Conservation (phyloP, 1,140 invertebrate genomes). For the Drosophila ananassae region DNA sequence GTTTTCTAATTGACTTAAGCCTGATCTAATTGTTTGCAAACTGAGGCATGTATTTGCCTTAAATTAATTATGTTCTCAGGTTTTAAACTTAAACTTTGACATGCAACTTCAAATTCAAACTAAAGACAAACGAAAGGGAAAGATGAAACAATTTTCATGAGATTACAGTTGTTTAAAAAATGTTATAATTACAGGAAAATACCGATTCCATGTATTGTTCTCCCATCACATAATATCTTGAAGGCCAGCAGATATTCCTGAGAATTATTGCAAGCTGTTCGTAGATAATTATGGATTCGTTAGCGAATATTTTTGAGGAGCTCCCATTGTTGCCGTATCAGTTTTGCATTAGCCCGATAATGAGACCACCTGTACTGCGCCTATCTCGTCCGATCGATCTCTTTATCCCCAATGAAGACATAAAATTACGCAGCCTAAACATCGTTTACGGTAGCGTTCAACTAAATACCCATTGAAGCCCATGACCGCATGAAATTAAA, state of each 20-base stretch:
- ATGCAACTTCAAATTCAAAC: too few species aligned
- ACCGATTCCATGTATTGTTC: not conserved
- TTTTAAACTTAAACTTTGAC: not conserved
- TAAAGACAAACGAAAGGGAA: not conserved
- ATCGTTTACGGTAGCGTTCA: slow-evolving; percentile 62
- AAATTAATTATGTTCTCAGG: slow-evolving; percentile 1
- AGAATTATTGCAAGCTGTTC: not conserved
- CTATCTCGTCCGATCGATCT: slow-evolving; percentile 42
- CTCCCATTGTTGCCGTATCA: not conserved
- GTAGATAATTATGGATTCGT: not conserved
- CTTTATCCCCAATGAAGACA: slow-evolving; percentile 43
- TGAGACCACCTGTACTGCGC: slow-evolving; percentile 57
- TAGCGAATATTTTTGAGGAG: slow-evolving; percentile 3
- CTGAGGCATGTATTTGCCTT: slow-evolving; percentile 14
- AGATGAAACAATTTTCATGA: not conserved
- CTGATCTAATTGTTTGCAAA: slow-evolving; percentile 31
- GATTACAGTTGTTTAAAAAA: not conserved
- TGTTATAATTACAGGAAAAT: too few species aligned
- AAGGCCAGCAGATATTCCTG: not conserved
- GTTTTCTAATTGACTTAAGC: slow-evolving; percentile 36
- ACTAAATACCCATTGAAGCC: slow-evolving; percentile 32
- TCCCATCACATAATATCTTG: not conserved
- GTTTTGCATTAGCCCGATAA: slow-evolving; percentile 17
- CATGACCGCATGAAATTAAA: slow-evolving; percentile 71
- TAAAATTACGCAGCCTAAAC: slow-evolving; percentile 46